Conservation (phyloP, 1,140 invertebrate genomes). For the Zaprionus lachaisei region DNA sequence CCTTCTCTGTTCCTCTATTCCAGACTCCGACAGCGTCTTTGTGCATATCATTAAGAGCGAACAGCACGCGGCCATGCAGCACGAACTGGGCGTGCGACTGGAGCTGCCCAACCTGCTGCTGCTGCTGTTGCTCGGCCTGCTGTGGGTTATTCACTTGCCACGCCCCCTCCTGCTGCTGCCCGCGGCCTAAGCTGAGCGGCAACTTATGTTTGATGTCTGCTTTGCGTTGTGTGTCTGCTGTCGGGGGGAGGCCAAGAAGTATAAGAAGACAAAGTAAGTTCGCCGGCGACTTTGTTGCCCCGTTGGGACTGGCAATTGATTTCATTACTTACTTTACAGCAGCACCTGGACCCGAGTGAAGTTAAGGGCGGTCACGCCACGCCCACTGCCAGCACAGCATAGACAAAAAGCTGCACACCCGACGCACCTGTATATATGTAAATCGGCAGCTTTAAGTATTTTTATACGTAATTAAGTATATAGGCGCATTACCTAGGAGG, state of each 20-base stretch:
- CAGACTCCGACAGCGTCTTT: slow-evolving; percentile 85
- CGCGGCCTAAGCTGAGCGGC: slow-evolving; percentile 53
- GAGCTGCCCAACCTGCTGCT: slow-evolving; percentile 58
- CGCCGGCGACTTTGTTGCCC: not conserved
- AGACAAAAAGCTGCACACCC: not conserved
- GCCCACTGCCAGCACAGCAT: slow-evolving; percentile 36
- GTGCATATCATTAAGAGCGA: slow-evolving; percentile 87
- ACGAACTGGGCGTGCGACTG: slow-evolving; percentile 77
- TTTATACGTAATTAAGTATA: slow-evolving; percentile 80
- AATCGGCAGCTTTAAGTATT: slow-evolving; percentile 79
- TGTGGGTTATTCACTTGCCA: slow-evolving; percentile 37
- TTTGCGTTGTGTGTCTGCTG: slow-evolving; percentile 16
- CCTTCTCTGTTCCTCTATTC: slow-evolving; percentile 12
- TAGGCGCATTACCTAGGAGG: slow-evolving; percentile 33
- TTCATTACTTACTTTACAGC: slow-evolving; percentile 55
- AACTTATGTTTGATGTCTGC: slow-evolving; percentile 77
- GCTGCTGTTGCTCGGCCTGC: slow-evolving; percentile 57
- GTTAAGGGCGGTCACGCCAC: not conserved
- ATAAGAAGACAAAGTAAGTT: slow-evolving; percentile 36
- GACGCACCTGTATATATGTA: slow-evolving; percentile 69
- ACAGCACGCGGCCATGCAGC: slow-evolving; percentile 88
- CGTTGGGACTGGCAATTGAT: slow-evolving; percentile 43
- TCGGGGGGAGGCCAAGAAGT: not conserved
- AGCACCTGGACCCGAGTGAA: not conserved
- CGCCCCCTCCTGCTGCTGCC: slow-evolving; percentile 3